A percentile compares a stretch with the other conserved stretches of the same genome.
phyloP scores from a whole-genome alignment of 2,113 vertebrate species.

The Propithecus coquereli region DNA sequence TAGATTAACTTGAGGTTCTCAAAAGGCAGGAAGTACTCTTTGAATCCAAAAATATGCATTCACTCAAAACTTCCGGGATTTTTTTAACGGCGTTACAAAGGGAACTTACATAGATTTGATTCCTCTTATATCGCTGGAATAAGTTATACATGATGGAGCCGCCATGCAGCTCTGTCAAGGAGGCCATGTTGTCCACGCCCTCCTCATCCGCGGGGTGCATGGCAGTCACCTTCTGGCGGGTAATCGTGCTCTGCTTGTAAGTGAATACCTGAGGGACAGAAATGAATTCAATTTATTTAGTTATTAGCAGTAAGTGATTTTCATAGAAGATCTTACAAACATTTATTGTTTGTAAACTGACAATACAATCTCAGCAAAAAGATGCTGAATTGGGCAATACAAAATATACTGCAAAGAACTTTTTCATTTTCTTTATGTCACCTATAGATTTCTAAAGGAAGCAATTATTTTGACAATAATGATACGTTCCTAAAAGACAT shows the following conservation, averaged over 20 bases:
- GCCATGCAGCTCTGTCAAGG: conserved; percentile 92
- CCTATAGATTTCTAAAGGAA: not conserved
- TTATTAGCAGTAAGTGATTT: not conserved
- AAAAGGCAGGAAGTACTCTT: not conserved
- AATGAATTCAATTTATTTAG: not conserved
- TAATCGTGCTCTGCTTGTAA: conserved; percentile 95
- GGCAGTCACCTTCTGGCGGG: conserved; percentile 90
- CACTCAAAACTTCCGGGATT: not conserved
- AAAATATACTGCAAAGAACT: not conserved
- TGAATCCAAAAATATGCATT: not conserved
- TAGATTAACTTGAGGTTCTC: not conserved
- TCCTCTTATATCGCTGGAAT: conserved; percentile 90
- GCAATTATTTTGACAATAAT: not conserved
- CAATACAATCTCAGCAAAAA: not conserved
- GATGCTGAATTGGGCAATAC: not conserved
- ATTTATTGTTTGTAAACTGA: too few relatives aligned
- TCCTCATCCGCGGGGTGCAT: conserved; percentile 88
- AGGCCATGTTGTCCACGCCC: conserved; percentile 95
- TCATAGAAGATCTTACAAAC: too few relatives aligned
- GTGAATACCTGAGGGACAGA: conserved; percentile 90
- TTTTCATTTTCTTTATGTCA: not conserved
- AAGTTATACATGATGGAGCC: conserved; percentile 98
- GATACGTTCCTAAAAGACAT: not conserved
- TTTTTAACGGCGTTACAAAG: not conserved
- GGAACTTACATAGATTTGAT: conserved; percentile 94